A percentile compares a stretch with the other conserved stretches of the same genome.
These are phyloP conservation scores for Cephus spinipes DNA, from an alignment of 2,888 invertebrate species.

Conservation along the genomic window DNA sequence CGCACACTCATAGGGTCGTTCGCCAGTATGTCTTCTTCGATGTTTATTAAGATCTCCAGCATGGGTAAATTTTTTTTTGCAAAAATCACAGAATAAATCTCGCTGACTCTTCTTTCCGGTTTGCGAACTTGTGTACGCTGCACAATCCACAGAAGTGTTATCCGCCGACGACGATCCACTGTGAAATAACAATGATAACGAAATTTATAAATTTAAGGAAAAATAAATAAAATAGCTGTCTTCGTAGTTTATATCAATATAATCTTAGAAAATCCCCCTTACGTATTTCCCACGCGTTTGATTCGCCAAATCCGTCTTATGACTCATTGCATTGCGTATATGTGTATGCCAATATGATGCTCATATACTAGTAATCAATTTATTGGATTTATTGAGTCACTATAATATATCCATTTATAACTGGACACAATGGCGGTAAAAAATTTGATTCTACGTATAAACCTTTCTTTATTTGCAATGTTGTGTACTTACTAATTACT, in stretches of 20 bases:
- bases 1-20: slow-evolving; percentile 47
- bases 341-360: background rate
- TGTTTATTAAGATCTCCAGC: slow-evolving; percentile 43
- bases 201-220: background rate
- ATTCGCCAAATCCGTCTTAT: background rate
- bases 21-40: slow-evolving; percentile 47
- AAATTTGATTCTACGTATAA: background rate
- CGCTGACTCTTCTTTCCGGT: slow-evolving; percentile 5
- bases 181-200: background rate
- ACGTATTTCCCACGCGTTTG: background rate
- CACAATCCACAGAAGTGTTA: background rate
- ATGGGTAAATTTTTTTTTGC: slow-evolving; percentile 38
- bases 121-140: background rate
- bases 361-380: background rate
- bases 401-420: background rate
- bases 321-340: background rate
- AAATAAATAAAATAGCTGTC: background rate
- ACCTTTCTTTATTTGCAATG: background rate
- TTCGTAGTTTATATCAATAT: background rate
- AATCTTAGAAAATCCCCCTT: background rate
- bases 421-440: background rate
- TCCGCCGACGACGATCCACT: background rate
- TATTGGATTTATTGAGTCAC: background rate
- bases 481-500: background rate
- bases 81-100: slow-evolving; percentile 35